Percentiles rank a stretch among this genome's conserved stretches.
phyloP scores from a whole-genome alignment of 2,113 vertebrate species.

The Corvus cornix region DNA sequence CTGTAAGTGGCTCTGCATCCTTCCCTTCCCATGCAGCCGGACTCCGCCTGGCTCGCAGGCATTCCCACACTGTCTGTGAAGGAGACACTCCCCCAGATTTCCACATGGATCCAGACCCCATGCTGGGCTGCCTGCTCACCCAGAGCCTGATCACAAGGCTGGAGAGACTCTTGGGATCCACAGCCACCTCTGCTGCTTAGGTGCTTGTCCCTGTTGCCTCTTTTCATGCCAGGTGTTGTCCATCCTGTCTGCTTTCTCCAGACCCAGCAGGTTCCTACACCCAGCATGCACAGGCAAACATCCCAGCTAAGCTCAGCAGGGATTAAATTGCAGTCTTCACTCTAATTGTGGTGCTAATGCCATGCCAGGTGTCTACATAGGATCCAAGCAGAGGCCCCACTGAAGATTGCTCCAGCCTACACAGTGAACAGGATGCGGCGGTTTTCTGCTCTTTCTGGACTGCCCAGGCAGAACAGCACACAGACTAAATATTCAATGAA shows the following conservation, averaged over 20 bases:
- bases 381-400: background rate
- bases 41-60: fast-evolving
- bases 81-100: background rate
- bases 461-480: background rate
- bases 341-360: background rate
- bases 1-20: background rate
- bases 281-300: background rate
- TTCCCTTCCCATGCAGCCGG: background rate
- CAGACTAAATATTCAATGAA: background rate
- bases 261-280: background rate
- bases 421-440: background rate
- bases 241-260: background rate
- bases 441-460: background rate
- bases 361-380: fast-evolving
- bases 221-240: background rate
- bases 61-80: fast-evolving
- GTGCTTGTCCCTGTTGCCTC: background rate
- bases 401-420: background rate
- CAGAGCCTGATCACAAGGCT: fast-evolving
- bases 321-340: background rate
- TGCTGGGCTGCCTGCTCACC: background rate
- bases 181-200: background rate
- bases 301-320: background rate
- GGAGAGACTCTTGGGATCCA: background rate
- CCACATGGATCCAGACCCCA: background rate